Conservation (phyloP, 2,888 invertebrate species). For the Leucophenga montana region DNA sequence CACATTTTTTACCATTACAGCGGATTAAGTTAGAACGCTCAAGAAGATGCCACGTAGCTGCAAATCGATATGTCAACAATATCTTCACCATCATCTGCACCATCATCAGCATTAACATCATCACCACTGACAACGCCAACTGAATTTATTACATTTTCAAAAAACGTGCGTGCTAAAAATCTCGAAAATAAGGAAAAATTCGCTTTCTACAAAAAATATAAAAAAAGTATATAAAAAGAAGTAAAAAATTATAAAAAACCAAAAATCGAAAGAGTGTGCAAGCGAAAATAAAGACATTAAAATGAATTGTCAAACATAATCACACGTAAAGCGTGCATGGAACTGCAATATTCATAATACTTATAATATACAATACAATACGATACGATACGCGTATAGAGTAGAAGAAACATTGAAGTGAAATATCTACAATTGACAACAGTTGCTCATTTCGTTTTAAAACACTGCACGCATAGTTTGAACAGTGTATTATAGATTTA, state of each 20-base stretch:
- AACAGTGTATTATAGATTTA: not conserved
- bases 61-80: not conserved
- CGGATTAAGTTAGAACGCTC: not conserved
- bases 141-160: constrained; percentile 57
- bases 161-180: constrained; percentile 64
- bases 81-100: not conserved
- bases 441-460: not conserved
- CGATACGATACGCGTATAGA: constrained; percentile 33
- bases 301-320: constrained; percentile 21
- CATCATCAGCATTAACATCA: not conserved
- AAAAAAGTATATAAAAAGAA: constrained; percentile 13
- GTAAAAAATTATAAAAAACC: constrained; percentile 14
- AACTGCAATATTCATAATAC: constrained; percentile 58
- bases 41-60: too few relatives aligned
- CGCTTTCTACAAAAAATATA: constrained; percentile 40
- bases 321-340: constrained; percentile 18
- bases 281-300: not conserved
- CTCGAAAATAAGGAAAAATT: constrained; percentile 32
- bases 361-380: constrained; percentile 43
- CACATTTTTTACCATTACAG: too few relatives aligned
- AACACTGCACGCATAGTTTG: not conserved
- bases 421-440: too few relatives aligned
- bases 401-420: too few relatives aligned
- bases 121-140: constrained; percentile 40
- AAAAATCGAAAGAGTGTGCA: constrained; percentile 2